Percentiles rank a stretch among this genome's conserved stretches.
phyloP scores from a whole-genome alignment of 1,140 invertebrate genomes.

The Brachionus sp. region DNA sequence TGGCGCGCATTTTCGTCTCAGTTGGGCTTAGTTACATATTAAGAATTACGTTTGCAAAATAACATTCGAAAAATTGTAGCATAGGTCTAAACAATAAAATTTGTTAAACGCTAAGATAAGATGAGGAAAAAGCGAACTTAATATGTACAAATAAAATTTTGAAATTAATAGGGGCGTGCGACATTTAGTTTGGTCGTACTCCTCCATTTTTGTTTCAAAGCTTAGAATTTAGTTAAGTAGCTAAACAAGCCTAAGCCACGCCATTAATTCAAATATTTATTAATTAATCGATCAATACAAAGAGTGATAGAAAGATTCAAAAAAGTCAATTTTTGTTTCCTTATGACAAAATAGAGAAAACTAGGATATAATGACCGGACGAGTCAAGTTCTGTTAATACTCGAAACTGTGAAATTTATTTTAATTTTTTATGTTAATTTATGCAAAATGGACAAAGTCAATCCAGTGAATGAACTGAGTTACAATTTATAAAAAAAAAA shows the following conservation, averaged over 20 bases:
- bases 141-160: background rate
- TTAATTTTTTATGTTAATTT: background rate
- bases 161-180: slow-evolving; percentile 35
- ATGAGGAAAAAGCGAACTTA: background rate
- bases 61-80: background rate
- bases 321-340: slow-evolving; percentile 3
- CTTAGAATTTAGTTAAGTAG: slow-evolving; percentile 11
- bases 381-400: background rate
- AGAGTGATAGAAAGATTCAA: background rate
- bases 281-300: background rate
- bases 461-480: background rate
- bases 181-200: background rate
- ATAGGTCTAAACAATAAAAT: background rate
- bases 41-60: background rate
- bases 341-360: background rate
- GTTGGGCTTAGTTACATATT: background rate
- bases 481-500: background rate
- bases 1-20: background rate
- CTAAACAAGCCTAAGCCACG: slow-evolving; percentile 18
- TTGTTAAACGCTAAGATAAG: background rate
- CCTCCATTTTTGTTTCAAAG: slow-evolving; percentile 24
- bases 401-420: background rate
- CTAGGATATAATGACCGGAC: background rate
- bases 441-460: background rate
- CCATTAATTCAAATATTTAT: slow-evolving; percentile 41